These are phyloP conservation scores for Isurus oxyrinchus DNA, from an alignment of 2,113 vertebrate species.

Conservation along the genomic window DNA sequence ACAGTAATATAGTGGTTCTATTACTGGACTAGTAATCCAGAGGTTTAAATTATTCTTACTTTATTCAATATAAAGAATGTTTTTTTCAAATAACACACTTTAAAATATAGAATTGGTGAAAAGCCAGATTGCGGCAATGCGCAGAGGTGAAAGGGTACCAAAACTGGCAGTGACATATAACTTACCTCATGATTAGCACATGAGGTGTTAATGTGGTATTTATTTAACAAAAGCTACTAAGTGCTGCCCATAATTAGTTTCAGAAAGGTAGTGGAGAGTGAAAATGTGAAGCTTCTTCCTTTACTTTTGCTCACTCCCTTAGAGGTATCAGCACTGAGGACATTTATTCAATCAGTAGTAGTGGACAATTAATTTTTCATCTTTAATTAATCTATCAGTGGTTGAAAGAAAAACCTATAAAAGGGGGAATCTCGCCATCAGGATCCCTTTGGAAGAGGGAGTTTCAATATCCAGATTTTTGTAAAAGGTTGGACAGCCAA, in stretches of 20 bases:
- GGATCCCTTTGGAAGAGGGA: not conserved
- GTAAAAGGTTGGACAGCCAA: not conserved
- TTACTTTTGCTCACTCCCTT: not conserved
- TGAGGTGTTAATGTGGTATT: not conserved
- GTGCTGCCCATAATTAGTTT: not conserved
- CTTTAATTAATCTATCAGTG: not conserved
- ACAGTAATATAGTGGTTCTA: not conserved
- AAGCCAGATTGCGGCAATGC: not conserved
- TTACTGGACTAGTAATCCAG: not conserved
- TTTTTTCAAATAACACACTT: not conserved
- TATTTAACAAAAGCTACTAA: not conserved
- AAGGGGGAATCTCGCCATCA: not conserved
- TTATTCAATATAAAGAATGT: not conserved
- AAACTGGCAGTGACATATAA: not conserved
- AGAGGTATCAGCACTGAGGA: not conserved
- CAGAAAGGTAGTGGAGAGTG: not conserved
- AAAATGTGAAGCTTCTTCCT: not conserved
- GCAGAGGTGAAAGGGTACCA: not conserved
- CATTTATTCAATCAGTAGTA: not conserved
- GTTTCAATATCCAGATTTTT: not conserved
- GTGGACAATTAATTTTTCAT: not conserved
- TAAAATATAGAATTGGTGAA: not conserved
- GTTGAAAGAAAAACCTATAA: not conserved
- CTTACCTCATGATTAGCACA: not conserved
- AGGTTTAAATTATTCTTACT: not conserved